Conservation (phyloP, 2,888 invertebrate species). For the Hirudinaria manillensis region DNA sequence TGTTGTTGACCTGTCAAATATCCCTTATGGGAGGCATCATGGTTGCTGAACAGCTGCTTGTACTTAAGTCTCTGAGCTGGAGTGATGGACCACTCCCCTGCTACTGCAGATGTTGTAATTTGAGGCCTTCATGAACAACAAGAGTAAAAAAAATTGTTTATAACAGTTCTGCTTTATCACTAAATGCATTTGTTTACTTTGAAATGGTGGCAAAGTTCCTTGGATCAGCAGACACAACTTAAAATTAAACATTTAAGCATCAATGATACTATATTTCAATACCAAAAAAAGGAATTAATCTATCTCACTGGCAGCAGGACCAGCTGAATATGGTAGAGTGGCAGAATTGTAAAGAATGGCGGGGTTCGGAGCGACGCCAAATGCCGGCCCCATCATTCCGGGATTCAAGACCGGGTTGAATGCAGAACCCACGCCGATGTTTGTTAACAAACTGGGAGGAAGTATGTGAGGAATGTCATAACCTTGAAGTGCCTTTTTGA, state of each 20-base stretch:
- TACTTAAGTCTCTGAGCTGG: conserved; percentile 78
- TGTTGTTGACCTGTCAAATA: conserved; percentile 61
- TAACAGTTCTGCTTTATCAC: not conserved
- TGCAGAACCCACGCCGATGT: not conserved
- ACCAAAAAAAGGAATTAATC: not conserved
- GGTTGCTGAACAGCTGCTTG: conserved; percentile 86
- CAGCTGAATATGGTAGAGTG: conserved; percentile 12
- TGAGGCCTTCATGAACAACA: not conserved
- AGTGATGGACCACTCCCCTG: conserved; percentile 76
- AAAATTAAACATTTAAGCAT: not conserved
- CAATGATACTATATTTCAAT: not conserved
- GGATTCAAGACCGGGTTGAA: conserved; percentile 16
- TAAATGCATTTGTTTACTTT: conserved; percentile 5
- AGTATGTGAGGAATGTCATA: conserved; percentile 80
- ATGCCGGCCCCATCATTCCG: not conserved
- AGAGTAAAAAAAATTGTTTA: not conserved
- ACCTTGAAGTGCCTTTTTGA: conserved; percentile 74
- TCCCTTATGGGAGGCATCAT: conserved; percentile 79
- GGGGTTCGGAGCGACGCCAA: not conserved
- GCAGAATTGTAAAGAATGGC: conserved; percentile 4
- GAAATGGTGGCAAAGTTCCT: conserved; percentile 2
- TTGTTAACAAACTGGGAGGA: conserved; percentile 62
- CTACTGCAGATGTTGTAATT: not conserved
- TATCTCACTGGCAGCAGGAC: not conserved
- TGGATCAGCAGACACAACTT: conserved; percentile 1